A percentile compares a stretch with the other conserved stretches of the same genome.
These are phyloP conservation scores for Drosophila nannoptera DNA, from an alignment of 1,140 invertebrate species.

Conservation along the genomic window DNA sequence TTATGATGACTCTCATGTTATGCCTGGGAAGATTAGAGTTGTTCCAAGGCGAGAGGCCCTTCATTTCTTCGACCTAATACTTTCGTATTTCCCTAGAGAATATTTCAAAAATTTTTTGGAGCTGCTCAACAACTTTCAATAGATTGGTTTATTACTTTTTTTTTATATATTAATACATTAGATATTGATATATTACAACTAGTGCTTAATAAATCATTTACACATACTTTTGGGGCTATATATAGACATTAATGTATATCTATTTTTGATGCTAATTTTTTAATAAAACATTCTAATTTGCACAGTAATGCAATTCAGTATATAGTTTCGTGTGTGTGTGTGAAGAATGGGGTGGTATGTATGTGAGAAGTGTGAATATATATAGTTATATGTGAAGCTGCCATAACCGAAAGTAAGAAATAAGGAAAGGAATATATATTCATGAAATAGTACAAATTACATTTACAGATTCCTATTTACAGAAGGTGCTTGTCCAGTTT, in stretches of 20 bases:
- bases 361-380: constrained; percentile 19
- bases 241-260: constrained; percentile 25
- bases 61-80: too few relatives aligned
- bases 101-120: constrained; percentile 5
- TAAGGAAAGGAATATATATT: constrained; percentile 29
- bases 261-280: constrained; percentile 57
- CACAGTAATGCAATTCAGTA: constrained; percentile 24
- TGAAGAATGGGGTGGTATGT: constrained; percentile 26
- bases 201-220: constrained; percentile 36
- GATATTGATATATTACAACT: constrained; percentile 39
- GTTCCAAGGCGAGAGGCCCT: too few relatives aligned
- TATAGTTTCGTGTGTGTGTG: constrained; percentile 28
- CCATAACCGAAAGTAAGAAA: constrained; percentile 58
- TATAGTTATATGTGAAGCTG: constrained; percentile 44
- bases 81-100: too few relatives aligned
- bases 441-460: constrained; percentile 23
- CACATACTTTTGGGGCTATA: constrained; percentile 42
- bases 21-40: too few relatives aligned
- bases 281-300: constrained; percentile 59
- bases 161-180: constrained; percentile 20
- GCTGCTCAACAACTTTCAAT: constrained; percentile 48
- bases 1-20: too few relatives aligned
- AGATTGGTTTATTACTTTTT: constrained; percentile 36
- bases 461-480: constrained; percentile 64
- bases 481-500: constrained; percentile 34